Percentiles rank a stretch among this genome's conserved stretches.
These are phyloP conservation scores for Pelagia noctiluca DNA, from an alignment of 30 jellyfish, hydroid and myxozoan genomes.

Conservation along the genomic window DNA sequence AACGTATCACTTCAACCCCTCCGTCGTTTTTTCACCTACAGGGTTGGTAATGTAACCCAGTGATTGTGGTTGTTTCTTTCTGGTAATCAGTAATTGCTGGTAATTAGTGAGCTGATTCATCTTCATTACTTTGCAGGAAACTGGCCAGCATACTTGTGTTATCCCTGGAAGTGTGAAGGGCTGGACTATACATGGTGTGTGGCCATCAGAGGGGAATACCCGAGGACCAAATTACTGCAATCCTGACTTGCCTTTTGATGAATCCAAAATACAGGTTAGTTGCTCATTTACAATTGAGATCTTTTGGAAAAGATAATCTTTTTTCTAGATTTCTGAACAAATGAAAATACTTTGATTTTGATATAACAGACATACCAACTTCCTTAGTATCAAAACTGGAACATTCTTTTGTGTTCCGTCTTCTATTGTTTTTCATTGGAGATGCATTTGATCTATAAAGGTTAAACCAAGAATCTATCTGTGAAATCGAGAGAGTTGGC, in stretches of 20 bases:
- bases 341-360: too few species aligned
- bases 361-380: too few species aligned
- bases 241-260: slow-evolving; percentile 68
- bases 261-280: slow-evolving; percentile 63
- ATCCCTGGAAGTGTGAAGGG: slow-evolving; percentile 70
- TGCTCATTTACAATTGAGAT: neutral
- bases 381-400: too few species aligned
- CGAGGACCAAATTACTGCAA: slow-evolving; percentile 78
- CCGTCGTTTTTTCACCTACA: neutral
- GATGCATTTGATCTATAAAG: too few species aligned
- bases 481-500: too few species aligned
- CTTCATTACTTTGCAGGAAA: slow-evolving; percentile 28
- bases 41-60: neutral
- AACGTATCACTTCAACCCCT: neutral
- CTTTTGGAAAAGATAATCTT: neutral
- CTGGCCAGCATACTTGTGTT: slow-evolving; percentile 82
- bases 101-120: neutral
- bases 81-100: neutral
- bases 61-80: neutral
- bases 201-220: slow-evolving; percentile 89
- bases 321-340: too few species aligned
- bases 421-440: too few species aligned
- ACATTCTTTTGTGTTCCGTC: too few species aligned
- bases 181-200: slow-evolving; percentile 96
- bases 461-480: too few species aligned